These are phyloP conservation scores for Telmatherina bonti DNA, from an alignment of 2,797 vertebrate species.

Conservation along the genomic window DNA sequence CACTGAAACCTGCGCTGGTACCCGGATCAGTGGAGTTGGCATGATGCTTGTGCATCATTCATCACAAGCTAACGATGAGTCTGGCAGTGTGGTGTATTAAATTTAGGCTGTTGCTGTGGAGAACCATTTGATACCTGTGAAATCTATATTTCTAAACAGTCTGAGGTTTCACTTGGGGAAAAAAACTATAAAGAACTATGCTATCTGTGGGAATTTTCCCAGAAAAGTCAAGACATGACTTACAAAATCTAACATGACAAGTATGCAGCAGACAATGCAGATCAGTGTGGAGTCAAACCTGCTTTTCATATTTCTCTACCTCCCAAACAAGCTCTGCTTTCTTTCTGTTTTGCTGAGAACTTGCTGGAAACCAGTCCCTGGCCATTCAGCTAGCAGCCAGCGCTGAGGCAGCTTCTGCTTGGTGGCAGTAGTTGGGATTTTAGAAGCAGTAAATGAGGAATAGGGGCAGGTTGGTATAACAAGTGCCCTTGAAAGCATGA, in stretches of 20 bases:
- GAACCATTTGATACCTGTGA: not conserved
- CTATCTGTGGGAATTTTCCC: not conserved
- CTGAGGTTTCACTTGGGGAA: not conserved
- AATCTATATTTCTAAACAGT: constrained; percentile 1
- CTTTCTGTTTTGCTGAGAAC: not conserved
- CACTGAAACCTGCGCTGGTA: constrained; percentile 9
- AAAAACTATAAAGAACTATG: not conserved
- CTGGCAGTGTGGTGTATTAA: constrained; percentile 7
- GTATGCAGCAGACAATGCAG: not conserved
- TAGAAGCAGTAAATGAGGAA: constrained; percentile 31
- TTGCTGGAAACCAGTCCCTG: not conserved
- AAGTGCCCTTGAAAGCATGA: constrained; percentile 67
- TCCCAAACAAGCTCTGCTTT: constrained; percentile 7
- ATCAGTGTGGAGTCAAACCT: not conserved
- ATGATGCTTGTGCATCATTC: constrained; percentile 18
- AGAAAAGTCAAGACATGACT: not conserved
- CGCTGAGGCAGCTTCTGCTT: constrained; percentile 26
- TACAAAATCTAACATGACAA: not conserved
- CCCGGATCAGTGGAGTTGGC: constrained; percentile 11
- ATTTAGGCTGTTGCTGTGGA: constrained; percentile 16
- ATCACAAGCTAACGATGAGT: constrained; percentile 20
- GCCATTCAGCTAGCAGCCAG: constrained; percentile 3
- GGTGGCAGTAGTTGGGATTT: constrained; percentile 34
- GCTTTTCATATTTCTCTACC: not conserved
- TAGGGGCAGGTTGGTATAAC: constrained; percentile 40